Base-by-base conservation (phyloP, 2,888 invertebrate genomes). In the Pimpla rufipes region DNA sequence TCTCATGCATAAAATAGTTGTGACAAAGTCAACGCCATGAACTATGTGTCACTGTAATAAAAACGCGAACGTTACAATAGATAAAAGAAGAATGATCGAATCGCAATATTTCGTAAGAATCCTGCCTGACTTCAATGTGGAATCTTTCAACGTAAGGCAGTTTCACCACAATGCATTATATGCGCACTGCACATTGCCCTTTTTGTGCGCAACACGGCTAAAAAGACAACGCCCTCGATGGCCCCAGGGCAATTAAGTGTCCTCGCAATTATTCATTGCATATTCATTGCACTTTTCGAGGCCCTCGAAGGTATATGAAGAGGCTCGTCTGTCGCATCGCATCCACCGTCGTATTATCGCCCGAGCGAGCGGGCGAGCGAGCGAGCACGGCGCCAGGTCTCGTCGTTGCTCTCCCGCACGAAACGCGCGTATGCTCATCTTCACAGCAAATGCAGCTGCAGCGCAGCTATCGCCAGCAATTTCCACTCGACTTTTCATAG, bases 401-500 rank as follows among this genome's bases (percentile, higher is more conserved):
- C 59, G 40, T 64, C 77, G 70, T 59, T 29, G n/a, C n/a, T 67
- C 47, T 76, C 55, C 52, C 37, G 52, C 66, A 45, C 75, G 79
- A 79, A 73, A 73, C 83, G 59, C 29, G 29, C 66, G 79, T 79
- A 62, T 62, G 68, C 73, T 79, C 83, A 62, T 80, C 77, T 80
- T 80, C 79, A 40, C 70, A 47, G 77, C 62, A 76, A 67, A 79
- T 67, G 73, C 66, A 66, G 66, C 79, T 77, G 62, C 83, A 70
- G 3, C 29, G 35, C 76, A 73, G 83, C 83, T 83, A 83, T 80
- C 83, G 75, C 83, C 77, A 66, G 79, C 76, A 85, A 83, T 84
- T 85, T 81, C 81, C 81, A 83, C 84, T 82, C 79, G 81, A 84
- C 70, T 81, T 85, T 85, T 82, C 85, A 85, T 85, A 84, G 81